phyloP scores from a whole-genome alignment of 2,888 invertebrate genomes.

The Drosophila ochracea region DNA sequence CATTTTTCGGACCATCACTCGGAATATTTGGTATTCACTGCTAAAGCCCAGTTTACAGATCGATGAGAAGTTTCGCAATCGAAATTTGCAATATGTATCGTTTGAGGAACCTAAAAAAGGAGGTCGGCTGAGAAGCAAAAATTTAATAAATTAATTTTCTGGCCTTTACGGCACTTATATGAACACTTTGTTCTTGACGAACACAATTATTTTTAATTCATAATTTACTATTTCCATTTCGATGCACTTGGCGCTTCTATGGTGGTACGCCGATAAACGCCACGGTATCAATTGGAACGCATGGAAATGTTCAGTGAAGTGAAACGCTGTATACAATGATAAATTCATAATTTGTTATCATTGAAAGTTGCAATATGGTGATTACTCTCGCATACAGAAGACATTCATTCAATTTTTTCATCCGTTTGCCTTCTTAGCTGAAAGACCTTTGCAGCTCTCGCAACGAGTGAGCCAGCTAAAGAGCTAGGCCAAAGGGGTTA shows the following conservation, averaged over 20 bases:
- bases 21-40: neutral
- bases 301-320: neutral
- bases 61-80: neutral
- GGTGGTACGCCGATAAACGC: neutral
- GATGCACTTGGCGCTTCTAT: neutral
- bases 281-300: neutral
- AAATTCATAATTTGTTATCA: neutral
- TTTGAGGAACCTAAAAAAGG: neutral
- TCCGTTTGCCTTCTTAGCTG: neutral
- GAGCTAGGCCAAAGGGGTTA: too few relatives aligned
- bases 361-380: too few relatives aligned
- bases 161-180: neutral
- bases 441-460: too few relatives aligned
- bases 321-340: neutral
- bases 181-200: neutral
- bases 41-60: neutral
- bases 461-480: too few relatives aligned
- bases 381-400: neutral
- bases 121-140: neutral
- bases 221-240: neutral
- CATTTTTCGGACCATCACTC: neutral
- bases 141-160: neutral
- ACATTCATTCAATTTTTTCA: neutral
- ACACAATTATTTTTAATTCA: neutral
- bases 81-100: too few relatives aligned